A percentile compares a stretch with the other conserved stretches of the same genome.
phyloP scores from a whole-genome alignment of 2,797 vertebrate species.

The Sphaeramia orbicularis region DNA sequence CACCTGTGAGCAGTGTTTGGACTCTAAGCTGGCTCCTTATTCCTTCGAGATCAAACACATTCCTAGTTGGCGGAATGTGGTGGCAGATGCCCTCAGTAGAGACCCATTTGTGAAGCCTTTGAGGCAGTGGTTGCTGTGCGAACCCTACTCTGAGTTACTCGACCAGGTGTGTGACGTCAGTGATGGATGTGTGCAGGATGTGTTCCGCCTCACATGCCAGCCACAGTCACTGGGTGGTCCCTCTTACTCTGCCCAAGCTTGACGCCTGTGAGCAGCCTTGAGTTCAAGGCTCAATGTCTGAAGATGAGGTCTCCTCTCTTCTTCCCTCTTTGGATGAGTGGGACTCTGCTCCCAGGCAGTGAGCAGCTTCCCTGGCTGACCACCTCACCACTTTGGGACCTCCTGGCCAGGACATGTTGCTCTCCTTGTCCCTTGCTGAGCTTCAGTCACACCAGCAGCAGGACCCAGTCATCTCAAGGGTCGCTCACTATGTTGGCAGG shows the following conservation, averaged over 20 bases:
- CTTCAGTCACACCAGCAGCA: constrained; percentile 4
- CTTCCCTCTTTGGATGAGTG: constrained; percentile 21
- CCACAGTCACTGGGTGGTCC: neutral
- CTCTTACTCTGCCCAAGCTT: neutral
- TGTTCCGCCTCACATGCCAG: constrained; percentile 36
- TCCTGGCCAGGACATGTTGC: neutral
- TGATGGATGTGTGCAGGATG: no score
- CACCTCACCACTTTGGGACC: neutral
- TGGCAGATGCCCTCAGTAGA: neutral
- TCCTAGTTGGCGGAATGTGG: constrained; percentile 1
- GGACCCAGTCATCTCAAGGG: neutral
- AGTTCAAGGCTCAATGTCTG: neutral
- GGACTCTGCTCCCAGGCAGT: neutral
- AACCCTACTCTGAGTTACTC: constrained; percentile 13
- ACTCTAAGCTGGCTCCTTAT: neutral
- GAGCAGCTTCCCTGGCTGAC: constrained; percentile 5
- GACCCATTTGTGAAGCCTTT: neutral
- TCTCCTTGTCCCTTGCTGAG: constrained; percentile 7
- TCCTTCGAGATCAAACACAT: constrained; percentile 17
- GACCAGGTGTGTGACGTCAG: neutral
- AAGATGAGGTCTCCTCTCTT: neutral
- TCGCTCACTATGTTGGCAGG: constrained; percentile 10
- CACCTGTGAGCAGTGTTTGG: constrained; percentile 9
- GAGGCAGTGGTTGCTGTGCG: neutral
- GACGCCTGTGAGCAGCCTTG: no score